Base-by-base conservation (phyloP, 92 coral and sea anemone genomes). In the Paramuricea clavata region DNA sequence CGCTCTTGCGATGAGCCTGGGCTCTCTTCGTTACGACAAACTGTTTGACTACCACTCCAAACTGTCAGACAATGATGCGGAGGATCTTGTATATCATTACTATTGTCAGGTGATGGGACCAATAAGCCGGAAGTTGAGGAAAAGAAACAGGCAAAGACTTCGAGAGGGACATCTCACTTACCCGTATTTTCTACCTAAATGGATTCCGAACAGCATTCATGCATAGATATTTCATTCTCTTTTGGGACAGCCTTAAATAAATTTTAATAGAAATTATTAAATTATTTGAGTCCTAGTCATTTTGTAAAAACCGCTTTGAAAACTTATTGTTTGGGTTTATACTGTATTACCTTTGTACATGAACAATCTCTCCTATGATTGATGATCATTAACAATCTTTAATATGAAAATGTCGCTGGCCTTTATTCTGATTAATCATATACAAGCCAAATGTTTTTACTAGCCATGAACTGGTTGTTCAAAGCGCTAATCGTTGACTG, bases 141-240 rank as follows among this genome's bases (percentile, higher is more conserved):
- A 26, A 35, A 82, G 85, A 35, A 89, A 92, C 85, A 44, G 16
- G 43, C 62, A 76, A n/a, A 85, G 94, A 44, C 34, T 81, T 32
- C 49, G 13, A 11, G 42, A 69, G 10, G 76, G 82, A 0, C 90
- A 82, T 44, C 89, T 86, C 23, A 68, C 92, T 12, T 89, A 92
- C 62, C 94, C 94, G 5, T 86, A 89, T 71, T 61, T 89, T 10
- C 59, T 92, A 1, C 89, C 93, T 12, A 74, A 73, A n/a, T 92
- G 90, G 95, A 78, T 92, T 32, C 89, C 93, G 26, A 89, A 89
- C 85, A 85, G 93, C 54, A 86, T 92, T 27, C 93, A 92, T 52
- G 30, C 90, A 60, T 83, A 34, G 21, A 44, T 6, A 30, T 69
- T 54, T n/a, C 8, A n/a, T 73, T 11, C 47, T 70, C 23, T 12